A percentile compares a stretch with the other conserved stretches of the same genome.
phyloP scores from a whole-genome alignment of 2,113 vertebrate genomes.

The Rattus norvegicus region DNA sequence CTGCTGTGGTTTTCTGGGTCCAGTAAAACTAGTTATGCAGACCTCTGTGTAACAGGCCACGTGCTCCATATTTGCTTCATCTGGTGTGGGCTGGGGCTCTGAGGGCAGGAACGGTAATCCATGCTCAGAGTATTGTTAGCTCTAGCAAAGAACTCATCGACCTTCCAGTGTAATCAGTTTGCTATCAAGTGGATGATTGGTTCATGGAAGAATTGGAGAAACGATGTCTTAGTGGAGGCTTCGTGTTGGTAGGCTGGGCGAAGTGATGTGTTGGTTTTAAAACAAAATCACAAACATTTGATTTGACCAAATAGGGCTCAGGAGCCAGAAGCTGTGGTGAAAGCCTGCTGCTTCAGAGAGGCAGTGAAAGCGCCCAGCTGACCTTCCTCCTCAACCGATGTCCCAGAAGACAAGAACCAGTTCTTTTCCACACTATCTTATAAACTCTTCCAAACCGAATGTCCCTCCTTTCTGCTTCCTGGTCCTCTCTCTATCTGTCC shows the following conservation, averaged over 20 bases:
- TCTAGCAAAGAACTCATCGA: neutral
- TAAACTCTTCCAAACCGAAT: no score
- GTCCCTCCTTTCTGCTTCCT: no score
- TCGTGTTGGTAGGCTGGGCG: neutral
- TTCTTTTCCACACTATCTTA: no score
- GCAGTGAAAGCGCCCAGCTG: no score
- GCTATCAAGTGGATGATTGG: neutral
- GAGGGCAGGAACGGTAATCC: neutral
- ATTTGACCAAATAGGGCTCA: no score
- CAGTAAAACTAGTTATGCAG: neutral
- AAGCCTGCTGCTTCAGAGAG: no score
- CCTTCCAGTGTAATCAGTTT: neutral
- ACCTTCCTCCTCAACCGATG: no score
- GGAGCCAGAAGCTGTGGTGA: no score
- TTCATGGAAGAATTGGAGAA: slow-evolving; percentile 27
- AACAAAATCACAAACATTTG: no score
- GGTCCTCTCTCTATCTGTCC: no score
- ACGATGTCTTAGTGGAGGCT: neutral
- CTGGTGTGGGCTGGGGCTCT: neutral
- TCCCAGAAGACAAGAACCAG: no score
- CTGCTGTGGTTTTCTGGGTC: neutral
- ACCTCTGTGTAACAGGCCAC: neutral
- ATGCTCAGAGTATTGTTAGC: neutral
- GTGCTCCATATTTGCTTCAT: neutral
- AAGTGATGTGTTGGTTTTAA: neutral